These are phyloP conservation scores for Andrena fulva DNA, from an alignment of 2,888 invertebrate genomes.

Conservation along the genomic window DNA sequence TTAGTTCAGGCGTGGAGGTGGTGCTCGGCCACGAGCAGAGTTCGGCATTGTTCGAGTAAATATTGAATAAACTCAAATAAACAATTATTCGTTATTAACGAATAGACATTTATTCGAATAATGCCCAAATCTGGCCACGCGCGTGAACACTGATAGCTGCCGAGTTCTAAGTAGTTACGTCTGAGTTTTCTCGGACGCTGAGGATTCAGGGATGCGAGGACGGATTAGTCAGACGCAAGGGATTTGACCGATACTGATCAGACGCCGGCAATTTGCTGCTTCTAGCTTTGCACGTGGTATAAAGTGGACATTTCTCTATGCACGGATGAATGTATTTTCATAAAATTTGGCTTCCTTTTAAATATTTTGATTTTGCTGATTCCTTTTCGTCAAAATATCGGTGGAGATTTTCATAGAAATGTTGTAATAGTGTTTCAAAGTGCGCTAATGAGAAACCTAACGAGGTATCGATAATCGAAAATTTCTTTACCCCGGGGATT, in stretches of 20 bases:
- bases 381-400: background rate
- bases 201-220: conserved; percentile 4
- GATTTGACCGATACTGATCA: conserved; percentile 3
- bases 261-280: conserved; percentile 2
- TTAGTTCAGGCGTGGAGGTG: too few species aligned
- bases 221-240: conserved; percentile 21
- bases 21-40: too few species aligned
- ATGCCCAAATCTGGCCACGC: too few species aligned
- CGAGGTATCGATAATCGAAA: conserved; percentile 39
- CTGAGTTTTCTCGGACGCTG: background rate
- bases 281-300: background rate
- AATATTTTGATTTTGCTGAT: too few species aligned
- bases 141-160: too few species aligned
- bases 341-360: too few species aligned
- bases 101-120: too few species aligned
- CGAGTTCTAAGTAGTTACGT: background rate
- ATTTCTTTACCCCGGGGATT: conserved; percentile 20
- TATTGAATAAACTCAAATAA: too few species aligned
- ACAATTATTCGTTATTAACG: too few species aligned
- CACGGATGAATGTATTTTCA: background rate
- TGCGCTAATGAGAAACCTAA: conserved; percentile 10
- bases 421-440: background rate
- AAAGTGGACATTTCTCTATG: background rate
- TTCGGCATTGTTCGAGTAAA: too few species aligned
- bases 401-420: background rate